Evolutionary conservation across 2,888 invertebrate genomes (phyloP), one percentile per base, ranked within the genome.

Genomic region (Aquatica leii): DNA sequence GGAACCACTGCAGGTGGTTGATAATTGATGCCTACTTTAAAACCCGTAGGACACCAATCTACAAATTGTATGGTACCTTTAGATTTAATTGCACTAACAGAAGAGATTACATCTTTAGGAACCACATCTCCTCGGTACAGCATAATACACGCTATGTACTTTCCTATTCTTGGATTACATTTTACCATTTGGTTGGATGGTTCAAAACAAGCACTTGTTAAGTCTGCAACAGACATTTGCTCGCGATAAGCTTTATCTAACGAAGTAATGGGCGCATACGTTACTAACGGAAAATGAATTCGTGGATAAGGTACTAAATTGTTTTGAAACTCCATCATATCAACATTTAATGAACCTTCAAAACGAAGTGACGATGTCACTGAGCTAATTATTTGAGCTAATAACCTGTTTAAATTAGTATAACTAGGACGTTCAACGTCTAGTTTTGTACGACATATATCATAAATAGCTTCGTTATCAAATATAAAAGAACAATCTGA

Each of bases 131-230:
- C 80, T 51, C 79, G 72, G 73, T 80, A 81, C 66, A 87, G 77
- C 79, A 87, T 83, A 72, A 86, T 86, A 86, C 70, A 53, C 1
- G 53, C 53, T 37, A 53, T 74, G 80, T 86, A 86, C 82, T 82
- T 40, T 82, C 81, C 81, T 87, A 85, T 79, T 24, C 84, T 77
- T 1, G 85, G 85, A 70, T 85, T 85, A 69, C 86, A 87, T 70
- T 82, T 82, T 34, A 82, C 81, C 80, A 87, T 85, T 80, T 87
- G 87, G 74, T 86, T 90, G 60, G 84, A 83, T 1, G 87, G 86
- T 73, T 88, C 87, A 73, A 88, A 88, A 74, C 87, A 87, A 46
- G 88, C 62, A 92, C 90, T 77, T 4, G 56, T 56, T 17, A 56
- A 46, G 14, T 56, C 31, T 1, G 15, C 6, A 5, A 56, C 56